These are phyloP conservation scores for Lamellibrachia satsuma DNA, from an alignment of 2,888 invertebrate species.

Conservation along the genomic window DNA sequence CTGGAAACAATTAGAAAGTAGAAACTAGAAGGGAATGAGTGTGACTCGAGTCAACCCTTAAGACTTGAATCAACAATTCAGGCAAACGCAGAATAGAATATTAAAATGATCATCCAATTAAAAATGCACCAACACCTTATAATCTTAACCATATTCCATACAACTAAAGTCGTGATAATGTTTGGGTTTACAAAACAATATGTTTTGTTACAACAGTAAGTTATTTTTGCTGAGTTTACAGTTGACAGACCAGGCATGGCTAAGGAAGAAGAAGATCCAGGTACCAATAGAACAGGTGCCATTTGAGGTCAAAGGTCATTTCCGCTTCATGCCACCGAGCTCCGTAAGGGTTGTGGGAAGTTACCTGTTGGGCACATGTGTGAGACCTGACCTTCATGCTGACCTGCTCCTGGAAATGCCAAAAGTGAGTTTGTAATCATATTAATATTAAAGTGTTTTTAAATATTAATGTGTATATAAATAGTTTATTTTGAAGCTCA, in stretches of 20 bases:
- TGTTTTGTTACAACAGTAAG: not conserved
- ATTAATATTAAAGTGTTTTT: not conserved
- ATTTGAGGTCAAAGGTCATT: constrained; percentile 66
- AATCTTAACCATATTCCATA: no score
- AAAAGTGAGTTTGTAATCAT: constrained; percentile 61
- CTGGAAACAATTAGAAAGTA: no score
- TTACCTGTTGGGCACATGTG: constrained; percentile 72
- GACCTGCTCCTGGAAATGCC: constrained; percentile 83
- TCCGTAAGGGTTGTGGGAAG: constrained; percentile 76
- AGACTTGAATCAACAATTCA: no score
- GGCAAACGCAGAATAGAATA: no score
- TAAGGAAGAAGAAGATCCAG: constrained; percentile 69
- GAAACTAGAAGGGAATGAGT: no score
- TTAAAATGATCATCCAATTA: no score
- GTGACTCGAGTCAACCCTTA: no score
- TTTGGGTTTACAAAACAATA: no score
- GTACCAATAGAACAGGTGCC: constrained; percentile 71
- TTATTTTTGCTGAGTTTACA: constrained; percentile 33
- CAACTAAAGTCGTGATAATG: no score
- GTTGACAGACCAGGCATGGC: constrained; percentile 49
- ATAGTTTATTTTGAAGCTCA: no score
- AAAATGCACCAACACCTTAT: no score
- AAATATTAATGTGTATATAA: not conserved
- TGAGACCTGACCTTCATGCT: constrained; percentile 74
- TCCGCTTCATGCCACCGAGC: constrained; percentile 76